Conservation (phyloP, 2,888 invertebrate species). For the Acrobasis suavella region DNA sequence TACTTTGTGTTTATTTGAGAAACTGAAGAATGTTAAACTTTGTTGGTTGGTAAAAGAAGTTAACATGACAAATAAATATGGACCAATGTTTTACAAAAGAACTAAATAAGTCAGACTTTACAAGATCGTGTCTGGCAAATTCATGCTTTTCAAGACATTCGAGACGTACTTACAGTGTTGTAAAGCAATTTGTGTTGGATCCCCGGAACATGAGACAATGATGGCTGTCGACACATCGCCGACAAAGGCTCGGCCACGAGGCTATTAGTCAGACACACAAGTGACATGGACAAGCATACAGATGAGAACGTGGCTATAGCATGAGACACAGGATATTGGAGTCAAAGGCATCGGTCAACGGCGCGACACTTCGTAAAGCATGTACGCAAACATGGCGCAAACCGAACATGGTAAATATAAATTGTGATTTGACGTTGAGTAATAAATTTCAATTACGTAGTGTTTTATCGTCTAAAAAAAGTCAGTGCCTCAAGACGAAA, state of each 20-base stretch:
- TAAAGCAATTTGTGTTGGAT: slow-evolving; percentile 22
- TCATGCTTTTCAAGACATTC: slow-evolving; percentile 13
- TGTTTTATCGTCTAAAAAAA: too few relatives aligned
- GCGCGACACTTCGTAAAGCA: slow-evolving; percentile 5
- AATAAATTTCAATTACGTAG: too few relatives aligned
- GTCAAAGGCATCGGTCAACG: slow-evolving; percentile 34
- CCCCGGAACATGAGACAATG: slow-evolving; percentile 57
- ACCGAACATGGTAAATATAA: background rate
- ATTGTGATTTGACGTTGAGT: background rate
- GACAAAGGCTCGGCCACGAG: slow-evolving; percentile 62
- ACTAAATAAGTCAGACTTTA: slow-evolving; percentile 8
- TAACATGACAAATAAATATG: slow-evolving; percentile 19
- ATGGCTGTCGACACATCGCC: slow-evolving; percentile 55
- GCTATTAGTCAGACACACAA: slow-evolving; percentile 64
- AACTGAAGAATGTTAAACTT: slow-evolving; percentile 7
- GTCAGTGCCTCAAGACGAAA: too few relatives aligned
- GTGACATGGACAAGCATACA: slow-evolving; percentile 54
- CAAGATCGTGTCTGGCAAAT: slow-evolving; percentile 18
- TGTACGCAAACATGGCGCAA: background rate
- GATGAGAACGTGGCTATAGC: slow-evolving; percentile 37
- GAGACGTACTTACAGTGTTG: slow-evolving; percentile 3
- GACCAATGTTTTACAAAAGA: slow-evolving; percentile 17
- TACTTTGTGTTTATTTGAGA: slow-evolving; percentile 6
- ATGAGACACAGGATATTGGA: slow-evolving; percentile 47
- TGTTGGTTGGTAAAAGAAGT: slow-evolving; percentile 13